A percentile compares a stretch with the other conserved stretches of the same genome.
Evolutionary conservation across 2,888 invertebrate species (phyloP).

Genomic region (Cotesia congregata): DNA sequence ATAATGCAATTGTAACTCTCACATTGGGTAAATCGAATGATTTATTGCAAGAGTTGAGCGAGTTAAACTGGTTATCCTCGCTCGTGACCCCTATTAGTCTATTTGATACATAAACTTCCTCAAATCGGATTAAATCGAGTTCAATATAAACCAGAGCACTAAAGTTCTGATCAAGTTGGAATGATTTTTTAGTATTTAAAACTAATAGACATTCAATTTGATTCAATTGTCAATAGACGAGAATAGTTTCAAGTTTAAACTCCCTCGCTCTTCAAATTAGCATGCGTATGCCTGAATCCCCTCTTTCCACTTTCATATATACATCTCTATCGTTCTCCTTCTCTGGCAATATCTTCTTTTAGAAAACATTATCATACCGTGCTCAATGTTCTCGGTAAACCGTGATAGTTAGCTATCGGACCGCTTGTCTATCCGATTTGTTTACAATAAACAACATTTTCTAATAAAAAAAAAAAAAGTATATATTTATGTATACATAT

Average conservation of each 20-base stretch:
- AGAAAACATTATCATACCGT: conserved; percentile 27
- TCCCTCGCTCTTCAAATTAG: conserved; percentile 13
- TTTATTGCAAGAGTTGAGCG: neutral
- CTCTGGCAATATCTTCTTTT: conserved; percentile 13
- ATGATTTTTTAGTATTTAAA: conserved; percentile 27
- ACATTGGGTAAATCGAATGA: conserved; percentile 26
- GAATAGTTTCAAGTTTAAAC: neutral
- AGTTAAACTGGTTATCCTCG: conserved; percentile 38
- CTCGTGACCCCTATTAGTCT: conserved; percentile 37
- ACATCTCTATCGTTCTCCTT: conserved; percentile 14
- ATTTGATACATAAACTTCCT: conserved; percentile 27
- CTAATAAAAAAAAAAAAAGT: too few relatives aligned
- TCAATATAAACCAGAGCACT: conserved; percentile 47
- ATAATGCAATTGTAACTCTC: conserved; percentile 18
- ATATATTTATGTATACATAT: too few relatives aligned
- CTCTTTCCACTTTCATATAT: conserved; percentile 10
- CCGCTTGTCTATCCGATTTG: neutral
- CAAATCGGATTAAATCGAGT: conserved; percentile 46
- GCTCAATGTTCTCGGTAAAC: conserved; percentile 14
- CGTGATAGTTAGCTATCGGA: conserved; percentile 7
- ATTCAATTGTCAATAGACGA: conserved; percentile 17
- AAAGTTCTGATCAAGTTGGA: conserved; percentile 12
- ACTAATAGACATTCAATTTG: conserved; percentile 42
- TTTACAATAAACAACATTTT: neutral
- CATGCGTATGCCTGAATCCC: neutral